These are phyloP conservation scores for Clunio marinus DNA, from an alignment of 2,888 invertebrate species.

Conservation along the genomic window DNA sequence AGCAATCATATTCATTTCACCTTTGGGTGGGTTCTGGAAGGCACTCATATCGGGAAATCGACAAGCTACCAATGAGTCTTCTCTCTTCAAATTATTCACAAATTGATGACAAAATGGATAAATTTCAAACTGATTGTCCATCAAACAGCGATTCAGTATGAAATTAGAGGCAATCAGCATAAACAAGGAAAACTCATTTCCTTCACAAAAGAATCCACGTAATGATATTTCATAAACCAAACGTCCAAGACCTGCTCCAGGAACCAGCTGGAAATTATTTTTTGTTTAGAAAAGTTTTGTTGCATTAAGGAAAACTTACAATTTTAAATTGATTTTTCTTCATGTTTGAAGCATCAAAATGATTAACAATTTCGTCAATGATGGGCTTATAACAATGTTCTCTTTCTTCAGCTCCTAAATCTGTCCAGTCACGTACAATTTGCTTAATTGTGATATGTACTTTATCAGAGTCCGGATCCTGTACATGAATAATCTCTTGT, in stretches of 20 bases:
- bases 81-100: conserved; percentile 78
- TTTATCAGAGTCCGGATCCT: conserved; percentile 57
- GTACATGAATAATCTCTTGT: conserved; percentile 44
- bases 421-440: conserved; percentile 95
- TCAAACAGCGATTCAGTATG: conserved; percentile 66
- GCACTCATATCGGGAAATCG: conserved; percentile 88
- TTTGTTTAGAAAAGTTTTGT: conserved; percentile 41
- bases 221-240: conserved; percentile 91
- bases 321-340: conserved; percentile 44
- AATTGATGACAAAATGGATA: conserved; percentile 96
- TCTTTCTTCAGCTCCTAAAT: conserved; percentile 75
- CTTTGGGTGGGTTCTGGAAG: conserved; percentile 56
- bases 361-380: conserved; percentile 70
- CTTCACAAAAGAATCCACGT: conserved; percentile 87
- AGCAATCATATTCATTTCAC: conserved; percentile 88
- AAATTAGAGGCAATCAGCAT: conserved; percentile 97
- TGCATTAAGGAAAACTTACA: conserved; percentile 40
- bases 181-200: conserved; percentile 96
- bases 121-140: conserved; percentile 70
- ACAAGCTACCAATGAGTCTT: conserved; percentile 73
- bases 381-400: conserved; percentile 86
- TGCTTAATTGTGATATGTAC: conserved; percentile 90
- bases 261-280: conserved; percentile 61
- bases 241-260: conserved; percentile 94
- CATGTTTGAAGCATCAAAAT: conserved; percentile 65